These are phyloP conservation scores for Paramuricea clavata DNA, from an alignment of 92 coral and sea anemone genomes.

Conservation along the genomic window DNA sequence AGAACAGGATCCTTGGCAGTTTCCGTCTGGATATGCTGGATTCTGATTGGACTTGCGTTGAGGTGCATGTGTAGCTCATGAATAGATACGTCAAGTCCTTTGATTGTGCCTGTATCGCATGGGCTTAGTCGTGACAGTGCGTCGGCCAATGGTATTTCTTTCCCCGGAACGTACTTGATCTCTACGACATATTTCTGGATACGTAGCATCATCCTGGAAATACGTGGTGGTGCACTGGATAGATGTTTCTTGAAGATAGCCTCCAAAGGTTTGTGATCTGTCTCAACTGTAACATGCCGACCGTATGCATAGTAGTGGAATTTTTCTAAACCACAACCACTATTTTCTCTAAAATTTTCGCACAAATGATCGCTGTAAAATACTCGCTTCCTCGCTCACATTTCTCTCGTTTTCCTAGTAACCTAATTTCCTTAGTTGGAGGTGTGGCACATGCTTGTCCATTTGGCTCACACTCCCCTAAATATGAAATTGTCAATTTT, in stretches of 20 bases:
- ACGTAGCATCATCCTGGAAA: constrained; percentile 66
- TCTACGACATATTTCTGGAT: constrained; percentile 62
- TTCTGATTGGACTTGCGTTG: constrained; percentile 68
- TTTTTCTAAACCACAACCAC: constrained; percentile 70
- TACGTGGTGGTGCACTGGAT: constrained; percentile 6
- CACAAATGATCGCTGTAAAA: too few relatives aligned
- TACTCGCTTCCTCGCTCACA: too few relatives aligned
- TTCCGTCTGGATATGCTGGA: constrained; percentile 46
- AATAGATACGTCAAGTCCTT: constrained; percentile 61
- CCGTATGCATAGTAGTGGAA: constrained; percentile 72
- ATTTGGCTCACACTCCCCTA: too few relatives aligned
- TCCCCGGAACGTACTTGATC: constrained; percentile 60
- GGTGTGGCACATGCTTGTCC: too few relatives aligned
- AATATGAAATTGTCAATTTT: too few relatives aligned
- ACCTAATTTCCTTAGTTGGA: too few relatives aligned
- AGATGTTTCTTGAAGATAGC: constrained; percentile 55
- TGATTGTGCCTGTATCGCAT: constrained; percentile 48
- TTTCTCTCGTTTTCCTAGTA: too few relatives aligned
- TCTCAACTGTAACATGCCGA: constrained; percentile 64
- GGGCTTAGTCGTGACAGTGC: constrained; percentile 64
- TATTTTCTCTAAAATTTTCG: too few relatives aligned
- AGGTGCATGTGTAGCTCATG: constrained; percentile 67
- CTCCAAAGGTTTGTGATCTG: constrained; percentile 78
- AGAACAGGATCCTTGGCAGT: constrained; percentile 51
- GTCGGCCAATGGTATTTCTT: constrained; percentile 63